phyloP scores from a whole-genome alignment of 2,888 invertebrate genomes.

The Drosophila phalerata region DNA sequence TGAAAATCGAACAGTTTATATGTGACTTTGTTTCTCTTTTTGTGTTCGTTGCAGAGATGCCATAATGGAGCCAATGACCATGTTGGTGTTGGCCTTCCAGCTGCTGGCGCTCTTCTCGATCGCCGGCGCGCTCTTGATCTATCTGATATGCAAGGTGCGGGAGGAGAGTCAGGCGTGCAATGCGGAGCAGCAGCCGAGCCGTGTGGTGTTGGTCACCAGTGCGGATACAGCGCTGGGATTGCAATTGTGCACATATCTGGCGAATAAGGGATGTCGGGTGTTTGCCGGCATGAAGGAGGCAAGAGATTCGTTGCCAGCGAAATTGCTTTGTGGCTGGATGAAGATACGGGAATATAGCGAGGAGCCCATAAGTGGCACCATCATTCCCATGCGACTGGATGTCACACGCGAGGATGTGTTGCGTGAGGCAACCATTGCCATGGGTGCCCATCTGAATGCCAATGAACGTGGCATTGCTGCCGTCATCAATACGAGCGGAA shows the following conservation, averaged over 20 bases:
- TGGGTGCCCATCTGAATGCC: constrained; percentile 92
- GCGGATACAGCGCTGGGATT: constrained; percentile 93
- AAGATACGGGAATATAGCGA: constrained; percentile 87
- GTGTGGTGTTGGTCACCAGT: constrained; percentile 92
- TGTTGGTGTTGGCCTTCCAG: constrained; percentile 92
- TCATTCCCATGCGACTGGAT: constrained; percentile 91
- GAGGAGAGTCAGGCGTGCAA: constrained; percentile 86
- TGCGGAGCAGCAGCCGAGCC: constrained; percentile 86
- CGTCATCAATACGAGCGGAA: constrained; percentile 93
- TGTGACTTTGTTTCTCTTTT: background rate
- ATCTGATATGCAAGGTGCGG: constrained; percentile 91
- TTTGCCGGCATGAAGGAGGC: constrained; percentile 90
- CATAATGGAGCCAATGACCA: constrained; percentile 93
- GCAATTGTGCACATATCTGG: constrained; percentile 91
- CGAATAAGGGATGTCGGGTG: constrained; percentile 91
- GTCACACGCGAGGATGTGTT: constrained; percentile 92
- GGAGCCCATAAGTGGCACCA: constrained; percentile 86
- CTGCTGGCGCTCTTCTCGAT: constrained; percentile 93
- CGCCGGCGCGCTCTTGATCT: constrained; percentile 92
- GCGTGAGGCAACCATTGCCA: constrained; percentile 92
- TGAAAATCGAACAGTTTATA: background rate
- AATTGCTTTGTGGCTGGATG: constrained; percentile 88
- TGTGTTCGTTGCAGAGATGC: constrained; percentile 76
- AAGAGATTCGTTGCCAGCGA: constrained; percentile 87
- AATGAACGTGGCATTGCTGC: constrained; percentile 93